phyloP scores from a whole-genome alignment of 1,140 invertebrate species.

The Eueides isabella region DNA sequence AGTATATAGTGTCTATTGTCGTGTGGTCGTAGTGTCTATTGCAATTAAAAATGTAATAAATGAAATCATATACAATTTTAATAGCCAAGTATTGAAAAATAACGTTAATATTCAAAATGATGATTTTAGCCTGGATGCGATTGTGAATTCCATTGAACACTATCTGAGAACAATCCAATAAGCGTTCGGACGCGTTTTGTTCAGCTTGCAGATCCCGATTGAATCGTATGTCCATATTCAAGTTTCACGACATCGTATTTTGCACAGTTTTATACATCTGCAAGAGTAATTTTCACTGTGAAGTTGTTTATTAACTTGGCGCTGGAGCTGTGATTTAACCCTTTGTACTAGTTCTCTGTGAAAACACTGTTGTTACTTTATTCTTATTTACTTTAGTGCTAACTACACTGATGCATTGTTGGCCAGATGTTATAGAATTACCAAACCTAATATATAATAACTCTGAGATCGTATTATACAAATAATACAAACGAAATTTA shows the following conservation, averaged over 20 bases:
- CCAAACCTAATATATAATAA: constrained; percentile 1
- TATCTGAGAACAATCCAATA: constrained; percentile 56
- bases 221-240: constrained; percentile 43
- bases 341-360: constrained; percentile 18
- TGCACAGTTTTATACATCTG: constrained; percentile 38
- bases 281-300: constrained; percentile 35
- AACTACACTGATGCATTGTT: not conserved
- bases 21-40: no score
- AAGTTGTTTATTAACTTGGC: constrained; percentile 39
- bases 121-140: constrained; percentile 30
- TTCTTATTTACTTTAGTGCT: not conserved
- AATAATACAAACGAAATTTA: constrained; percentile 26
- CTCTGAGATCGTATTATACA: not conserved
- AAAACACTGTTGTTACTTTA: constrained; percentile 14
- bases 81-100: not conserved
- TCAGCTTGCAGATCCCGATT: constrained; percentile 45
- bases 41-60: no score
- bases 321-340: constrained; percentile 35
- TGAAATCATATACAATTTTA: not conserved
- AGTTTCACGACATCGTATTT: constrained; percentile 39
- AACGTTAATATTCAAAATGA: constrained; percentile 29
- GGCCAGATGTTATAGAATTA: not conserved
- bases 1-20: no score
- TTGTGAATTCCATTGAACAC: constrained; percentile 42
- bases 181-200: constrained; percentile 48